Base-by-base conservation (phyloP, 2,888 invertebrate genomes). In the Mesorhabditis spiculigera region DNA sequence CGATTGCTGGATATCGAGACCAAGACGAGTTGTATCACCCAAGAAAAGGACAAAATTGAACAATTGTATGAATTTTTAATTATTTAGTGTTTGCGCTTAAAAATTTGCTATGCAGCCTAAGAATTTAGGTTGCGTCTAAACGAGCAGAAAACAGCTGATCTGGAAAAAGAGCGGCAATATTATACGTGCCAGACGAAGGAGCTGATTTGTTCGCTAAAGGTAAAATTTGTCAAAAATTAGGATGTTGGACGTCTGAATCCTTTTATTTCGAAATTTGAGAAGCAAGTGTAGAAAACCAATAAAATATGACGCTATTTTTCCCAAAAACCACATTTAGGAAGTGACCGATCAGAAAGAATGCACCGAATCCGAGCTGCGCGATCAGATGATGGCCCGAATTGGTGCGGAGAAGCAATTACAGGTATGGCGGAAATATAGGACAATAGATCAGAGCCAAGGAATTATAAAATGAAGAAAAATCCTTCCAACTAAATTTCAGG, bases 301-400 rank as follows among this genome's bases (percentile, higher is more conserved):
- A 28, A 4, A 64, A 13, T 64, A 3, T 63, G 43, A 50, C 41
- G 28, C 69, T n/a, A 8, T 42, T 28, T 68, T 42, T 41, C 1
- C n/a, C 6, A 42, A 50, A 13, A 10, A 2, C 58, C 58, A 63
- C 5, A 43, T 28, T 16, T 70, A 87, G 86, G 87, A 88, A 76
- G 79, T 88, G 45, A 85, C 82, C 13, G 85, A 86, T 43, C 87
- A 88, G 76, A 88, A 88, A 73, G 87, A 87, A 71, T 77, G 87
- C 74, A 88, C 87, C 43, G 88, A 88, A 80, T 81, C 85, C 13
- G 87, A 88, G 76, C 77, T 88, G 42, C 71, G 77, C 4, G 87
- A 87, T 72, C 88, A 88, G 76, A 85, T 88, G 65, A 81, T 86
- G 76, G 88, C 88, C 2, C 75, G 88, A 67, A 77, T 88, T 65